Evolutionary conservation across 2,113 vertebrate species (phyloP).

Genomic region (Isurus oxyrinchus): DNA sequence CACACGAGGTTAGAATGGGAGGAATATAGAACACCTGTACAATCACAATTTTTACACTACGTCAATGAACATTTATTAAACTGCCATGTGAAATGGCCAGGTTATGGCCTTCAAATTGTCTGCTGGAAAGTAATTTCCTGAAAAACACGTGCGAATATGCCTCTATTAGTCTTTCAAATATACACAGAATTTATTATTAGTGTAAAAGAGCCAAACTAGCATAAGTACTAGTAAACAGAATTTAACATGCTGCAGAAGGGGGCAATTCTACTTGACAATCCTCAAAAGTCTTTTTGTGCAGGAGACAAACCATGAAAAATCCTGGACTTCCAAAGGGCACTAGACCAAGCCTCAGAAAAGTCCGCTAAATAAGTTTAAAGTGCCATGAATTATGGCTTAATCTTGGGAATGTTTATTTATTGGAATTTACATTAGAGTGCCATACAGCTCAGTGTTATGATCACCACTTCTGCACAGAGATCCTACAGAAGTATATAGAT

Average conservation of each 20-base stretch:
- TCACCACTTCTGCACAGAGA: not conserved
- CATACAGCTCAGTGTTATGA: too few relatives aligned
- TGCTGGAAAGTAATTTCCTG: not conserved
- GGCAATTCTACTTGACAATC: not conserved
- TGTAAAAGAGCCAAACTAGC: not conserved
- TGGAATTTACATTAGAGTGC: not conserved
- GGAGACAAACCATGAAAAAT: not conserved
- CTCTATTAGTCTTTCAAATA: not conserved
- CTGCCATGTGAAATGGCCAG: not conserved
- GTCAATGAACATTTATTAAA: too few relatives aligned
- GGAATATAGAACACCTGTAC: not conserved
- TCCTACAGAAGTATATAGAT: not conserved
- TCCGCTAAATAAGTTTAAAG: not conserved
- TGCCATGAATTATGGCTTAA: not conserved
- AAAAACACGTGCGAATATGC: not conserved
- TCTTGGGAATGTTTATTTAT: not conserved
- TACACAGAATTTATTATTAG: not conserved
- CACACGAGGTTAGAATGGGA: too few relatives aligned
- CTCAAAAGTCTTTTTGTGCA: not conserved
- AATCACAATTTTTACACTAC: not conserved
- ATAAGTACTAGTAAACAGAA: not conserved
- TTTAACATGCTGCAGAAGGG: not conserved
- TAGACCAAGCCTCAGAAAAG: not conserved
- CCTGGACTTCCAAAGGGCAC: too few relatives aligned
- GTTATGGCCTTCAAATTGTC: not conserved